phyloP scores from a whole-genome alignment of 1,140 invertebrate genomes.

The Helicoverpa armigera region DNA sequence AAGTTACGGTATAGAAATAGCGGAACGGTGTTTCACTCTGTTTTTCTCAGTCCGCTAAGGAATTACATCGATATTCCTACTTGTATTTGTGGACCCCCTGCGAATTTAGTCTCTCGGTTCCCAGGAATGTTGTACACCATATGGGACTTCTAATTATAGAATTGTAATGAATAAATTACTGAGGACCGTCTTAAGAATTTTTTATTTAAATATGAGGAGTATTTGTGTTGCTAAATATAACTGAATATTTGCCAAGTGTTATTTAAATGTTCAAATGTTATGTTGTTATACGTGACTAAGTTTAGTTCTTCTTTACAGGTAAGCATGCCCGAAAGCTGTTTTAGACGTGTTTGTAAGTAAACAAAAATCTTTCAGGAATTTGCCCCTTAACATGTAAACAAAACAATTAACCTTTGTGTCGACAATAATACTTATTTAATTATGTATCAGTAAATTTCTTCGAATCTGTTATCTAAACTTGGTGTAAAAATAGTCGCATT shows the following conservation, averaged over 20 bases:
- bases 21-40: neutral
- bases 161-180: constrained; percentile 11
- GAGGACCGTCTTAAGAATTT: neutral
- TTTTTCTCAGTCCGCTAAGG: neutral
- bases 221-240: neutral
- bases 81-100: neutral
- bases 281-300: neutral
- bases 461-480: constrained; percentile 9
- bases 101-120: constrained; percentile 1
- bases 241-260: too few species aligned
- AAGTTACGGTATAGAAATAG: neutral
- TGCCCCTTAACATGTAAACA: constrained; percentile 3
- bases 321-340: constrained; percentile 2
- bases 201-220: neutral
- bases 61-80: neutral
- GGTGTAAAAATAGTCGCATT: neutral
- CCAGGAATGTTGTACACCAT: neutral
- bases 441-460: neutral
- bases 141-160: neutral
- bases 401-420: constrained; percentile 8
- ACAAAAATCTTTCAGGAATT: neutral
- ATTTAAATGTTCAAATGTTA: too few species aligned
- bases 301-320: constrained; percentile 25
- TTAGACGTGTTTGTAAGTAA: constrained; percentile 20
- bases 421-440: neutral